These are phyloP conservation scores for Pao palembangensis DNA, from an alignment of 2,113 vertebrate genomes.

Conservation along the genomic window DNA sequence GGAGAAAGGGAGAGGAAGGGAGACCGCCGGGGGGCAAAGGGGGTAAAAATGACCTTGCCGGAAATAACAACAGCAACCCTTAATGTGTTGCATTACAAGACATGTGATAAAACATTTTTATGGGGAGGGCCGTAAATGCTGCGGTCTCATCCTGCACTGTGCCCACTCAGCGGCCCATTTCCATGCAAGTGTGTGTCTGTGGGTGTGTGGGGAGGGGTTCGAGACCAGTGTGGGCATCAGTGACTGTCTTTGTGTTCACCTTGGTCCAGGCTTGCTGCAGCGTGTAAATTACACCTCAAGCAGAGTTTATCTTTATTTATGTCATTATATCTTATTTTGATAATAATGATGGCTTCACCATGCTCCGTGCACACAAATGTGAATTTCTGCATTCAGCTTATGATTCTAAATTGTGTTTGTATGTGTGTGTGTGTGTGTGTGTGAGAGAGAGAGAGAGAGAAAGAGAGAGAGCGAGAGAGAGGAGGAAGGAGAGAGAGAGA, in stretches of 20 bases:
- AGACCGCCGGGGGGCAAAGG: slow-evolving; percentile 15
- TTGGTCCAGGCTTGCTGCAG: slow-evolving; percentile 38
- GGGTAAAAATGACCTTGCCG: slow-evolving; percentile 73
- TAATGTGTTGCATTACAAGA: slow-evolving; percentile 80
- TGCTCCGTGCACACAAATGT: too few relatives aligned
- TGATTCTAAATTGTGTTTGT: neutral
- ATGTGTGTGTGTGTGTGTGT: neutral
- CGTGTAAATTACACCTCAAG: neutral
- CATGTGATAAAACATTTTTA: slow-evolving; percentile 81
- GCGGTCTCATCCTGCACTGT: slow-evolving; percentile 49
- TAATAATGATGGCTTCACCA: too few relatives aligned
- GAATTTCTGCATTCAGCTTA: too few relatives aligned
- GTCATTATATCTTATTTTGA: neutral
- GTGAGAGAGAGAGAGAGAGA: too few relatives aligned
- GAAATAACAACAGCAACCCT: slow-evolving; percentile 76
- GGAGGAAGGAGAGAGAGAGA: too few relatives aligned
- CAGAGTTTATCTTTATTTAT: neutral
- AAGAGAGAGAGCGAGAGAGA: too few relatives aligned
- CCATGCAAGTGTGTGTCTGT: slow-evolving; percentile 1
- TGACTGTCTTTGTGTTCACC: slow-evolving; percentile 66
- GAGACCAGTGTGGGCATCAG: slow-evolving; percentile 12
- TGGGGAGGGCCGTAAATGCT: slow-evolving; percentile 70
- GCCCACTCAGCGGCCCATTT: slow-evolving; percentile 60
- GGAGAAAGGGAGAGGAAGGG: neutral
- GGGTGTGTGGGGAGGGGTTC: slow-evolving; percentile 14